phyloP scores from a whole-genome alignment of 2,113 vertebrate species.

The Okapia johnstoni region DNA sequence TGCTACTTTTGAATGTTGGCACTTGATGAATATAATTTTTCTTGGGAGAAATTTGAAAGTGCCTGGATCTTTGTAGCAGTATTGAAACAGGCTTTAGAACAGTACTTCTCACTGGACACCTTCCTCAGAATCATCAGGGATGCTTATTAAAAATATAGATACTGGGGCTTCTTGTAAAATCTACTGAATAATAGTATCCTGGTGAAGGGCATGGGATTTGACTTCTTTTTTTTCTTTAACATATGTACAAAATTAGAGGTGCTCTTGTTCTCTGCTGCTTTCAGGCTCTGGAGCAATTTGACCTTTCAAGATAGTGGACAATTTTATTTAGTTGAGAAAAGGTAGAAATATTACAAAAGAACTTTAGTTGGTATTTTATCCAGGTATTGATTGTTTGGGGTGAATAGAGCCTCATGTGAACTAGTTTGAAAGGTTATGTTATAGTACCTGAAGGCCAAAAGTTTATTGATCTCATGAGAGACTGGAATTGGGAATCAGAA shows the following conservation, averaged over 20 bases:
- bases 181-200: neutral
- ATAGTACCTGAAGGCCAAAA: slow-evolving; percentile 1
- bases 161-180: neutral
- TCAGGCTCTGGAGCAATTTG: neutral
- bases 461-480: slow-evolving; percentile 30
- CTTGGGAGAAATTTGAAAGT: neutral
- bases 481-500: neutral
- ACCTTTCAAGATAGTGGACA: neutral
- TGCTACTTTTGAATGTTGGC: slow-evolving; percentile 30
- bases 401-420: slow-evolving; percentile 42
- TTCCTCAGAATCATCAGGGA: neutral
- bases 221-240: neutral
- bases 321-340: slow-evolving; percentile 15
- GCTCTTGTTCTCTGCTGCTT: neutral
- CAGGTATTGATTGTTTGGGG: slow-evolving; percentile 53
- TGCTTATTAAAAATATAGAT: slow-evolving; percentile 3
- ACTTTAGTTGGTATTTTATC: slow-evolving; percentile 41
- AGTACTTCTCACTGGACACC: neutral
- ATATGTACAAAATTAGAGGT: neutral
- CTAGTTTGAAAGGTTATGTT: slow-evolving; percentile 36
- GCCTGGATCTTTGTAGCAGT: neutral
- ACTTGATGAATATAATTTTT: slow-evolving; percentile 32
- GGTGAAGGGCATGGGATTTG: neutral
- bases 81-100: neutral
- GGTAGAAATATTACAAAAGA: neutral